Conservation (phyloP, 1,140 invertebrate species). For the Microvelia longipes region DNA sequence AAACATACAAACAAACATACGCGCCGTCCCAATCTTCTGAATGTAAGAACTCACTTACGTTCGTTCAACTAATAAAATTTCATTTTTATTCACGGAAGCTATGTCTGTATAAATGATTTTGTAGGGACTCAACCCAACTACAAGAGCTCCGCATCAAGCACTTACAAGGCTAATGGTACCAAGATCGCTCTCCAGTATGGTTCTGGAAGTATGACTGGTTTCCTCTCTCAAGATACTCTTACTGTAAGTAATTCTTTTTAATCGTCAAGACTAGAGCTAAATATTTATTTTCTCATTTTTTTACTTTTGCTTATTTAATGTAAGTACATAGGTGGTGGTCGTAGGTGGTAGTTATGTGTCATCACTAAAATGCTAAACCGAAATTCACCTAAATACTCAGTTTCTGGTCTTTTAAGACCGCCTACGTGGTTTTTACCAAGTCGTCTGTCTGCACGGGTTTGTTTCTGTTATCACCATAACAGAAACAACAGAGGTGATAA, state of each 20-base stretch:
- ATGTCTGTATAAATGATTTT: no score
- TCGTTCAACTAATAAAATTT: no score
- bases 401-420: no score
- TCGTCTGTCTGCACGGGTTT: no score
- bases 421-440: no score
- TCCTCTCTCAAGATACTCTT: constrained; percentile 14
- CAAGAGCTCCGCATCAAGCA: constrained; percentile 12
- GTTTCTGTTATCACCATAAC: no score
- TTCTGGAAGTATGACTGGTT: constrained; percentile 15
- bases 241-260: constrained; percentile 9
- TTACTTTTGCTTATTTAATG: neutral
- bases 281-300: neutral
- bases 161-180: constrained; percentile 13
- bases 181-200: constrained; percentile 11
- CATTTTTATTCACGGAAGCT: no score
- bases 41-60: no score
- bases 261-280: neutral
- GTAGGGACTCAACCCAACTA: constrained; percentile 15
- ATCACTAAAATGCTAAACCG: neutral
- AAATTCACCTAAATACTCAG: no score
- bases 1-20: no score
- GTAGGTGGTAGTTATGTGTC: neutral
- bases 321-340: neutral
- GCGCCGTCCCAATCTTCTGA: no score
- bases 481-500: no score